Evolutionary conservation across 2,113 vertebrate species (phyloP), one percentile per base, ranked within the genome.

Genomic region (Indicator maculatus): DNA sequence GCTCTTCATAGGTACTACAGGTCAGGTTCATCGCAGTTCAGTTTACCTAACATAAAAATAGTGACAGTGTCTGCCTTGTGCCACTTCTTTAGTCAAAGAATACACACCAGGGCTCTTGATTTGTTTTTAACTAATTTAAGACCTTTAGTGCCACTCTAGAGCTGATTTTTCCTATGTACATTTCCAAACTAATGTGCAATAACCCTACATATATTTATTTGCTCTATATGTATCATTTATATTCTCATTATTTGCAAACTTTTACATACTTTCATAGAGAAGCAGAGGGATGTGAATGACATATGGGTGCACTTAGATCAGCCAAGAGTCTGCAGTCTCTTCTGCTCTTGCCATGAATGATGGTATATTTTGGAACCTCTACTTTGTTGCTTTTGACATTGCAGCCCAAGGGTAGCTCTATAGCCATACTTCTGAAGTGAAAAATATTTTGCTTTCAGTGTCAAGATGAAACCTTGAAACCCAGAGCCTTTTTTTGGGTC

Each of bases 401-500:
- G 53, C 15, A 45, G 8, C 18, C 12, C 33, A 71, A 44, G 5
- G 20, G 11, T 17, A 33, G 20, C 36, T 55, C 28, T 70, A 23
- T 16, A 52, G 23, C 1, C 30, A 44, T 44, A 44, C 41, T 14
- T 45, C 12, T 31, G 15, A 15, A 55, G n/a, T 0, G 0, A 36
- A 36, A 5, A 11, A 52, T 1, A 64, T 44, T 52, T 44, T 14
- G 5, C 11, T 58, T 84, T 70, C 3, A 1, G 13, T 59, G 11
- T 63, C 67, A 38, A 13, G 21, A 18, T 69, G 16, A 70, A 84
- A 67, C 16, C 41, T 44, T 69, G 27, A 31, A 56, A 52, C 16
- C 13, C 26, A 53, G 23, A n/a, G 13, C 21, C 7, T 50, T 69
- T 50, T 69, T 85, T 80, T 16, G 28, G 8, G 16, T 65, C 41